Evolutionary conservation across 2,888 invertebrate genomes (phyloP).

Genomic region (Aphelenchoides bicaudatus): DNA sequence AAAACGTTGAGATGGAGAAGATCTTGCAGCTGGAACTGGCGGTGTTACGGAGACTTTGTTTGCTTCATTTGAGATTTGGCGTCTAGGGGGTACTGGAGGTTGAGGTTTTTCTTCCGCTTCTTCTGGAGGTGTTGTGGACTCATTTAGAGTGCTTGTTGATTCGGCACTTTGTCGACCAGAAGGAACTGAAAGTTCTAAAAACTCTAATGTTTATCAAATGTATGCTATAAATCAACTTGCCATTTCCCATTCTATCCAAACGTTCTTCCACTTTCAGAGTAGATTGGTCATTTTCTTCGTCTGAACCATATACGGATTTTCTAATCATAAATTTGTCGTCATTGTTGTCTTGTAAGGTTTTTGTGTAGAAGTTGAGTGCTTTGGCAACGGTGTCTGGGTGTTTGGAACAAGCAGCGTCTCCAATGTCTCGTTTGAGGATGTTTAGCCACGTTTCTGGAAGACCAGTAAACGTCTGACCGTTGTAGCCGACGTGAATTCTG

Average conservation of each 20-base stretch:
- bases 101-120: background rate
- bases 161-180: background rate
- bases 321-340: conserved; percentile 54
- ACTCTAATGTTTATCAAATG: background rate
- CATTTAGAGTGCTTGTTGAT: background rate
- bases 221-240: background rate
- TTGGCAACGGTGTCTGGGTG: conserved; percentile 83
- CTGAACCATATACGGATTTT: conserved; percentile 42
- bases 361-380: conserved; percentile 81
- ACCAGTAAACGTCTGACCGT: conserved; percentile 58
- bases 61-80: background rate
- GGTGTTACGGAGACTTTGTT: too few species aligned
- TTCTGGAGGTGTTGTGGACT: background rate
- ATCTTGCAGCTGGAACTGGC: too few species aligned
- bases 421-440: conserved; percentile 51
- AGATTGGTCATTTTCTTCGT: conserved; percentile 31
- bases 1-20: too few species aligned
- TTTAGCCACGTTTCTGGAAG: conserved; percentile 59
- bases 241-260: conserved; percentile 11
- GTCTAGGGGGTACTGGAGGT: background rate
- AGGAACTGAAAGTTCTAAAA: background rate
- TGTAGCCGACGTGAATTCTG: conserved; percentile 52
- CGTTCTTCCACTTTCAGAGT: background rate
- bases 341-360: conserved; percentile 49
- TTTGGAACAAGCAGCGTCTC: conserved; percentile 64